A percentile compares a stretch with the other conserved stretches of the same genome.
Evolutionary conservation across 2,113 vertebrate species (phyloP).

Genomic region (Dicaeum eximium): DNA sequence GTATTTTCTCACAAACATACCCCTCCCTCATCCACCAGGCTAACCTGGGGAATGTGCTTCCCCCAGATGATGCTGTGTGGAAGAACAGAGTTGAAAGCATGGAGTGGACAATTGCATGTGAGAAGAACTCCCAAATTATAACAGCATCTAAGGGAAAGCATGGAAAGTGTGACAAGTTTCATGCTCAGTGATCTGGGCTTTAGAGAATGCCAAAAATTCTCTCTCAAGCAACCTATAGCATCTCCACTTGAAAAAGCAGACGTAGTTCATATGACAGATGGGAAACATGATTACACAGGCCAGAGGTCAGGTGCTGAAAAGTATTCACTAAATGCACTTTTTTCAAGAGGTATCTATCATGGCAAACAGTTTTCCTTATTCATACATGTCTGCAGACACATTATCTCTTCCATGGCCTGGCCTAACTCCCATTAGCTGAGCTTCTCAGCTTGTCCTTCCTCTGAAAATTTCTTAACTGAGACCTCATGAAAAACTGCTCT

Average conservation of each 20-base stretch:
- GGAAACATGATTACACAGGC: background rate
- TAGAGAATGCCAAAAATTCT: background rate
- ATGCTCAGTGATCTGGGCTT: background rate
- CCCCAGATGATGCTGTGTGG: background rate
- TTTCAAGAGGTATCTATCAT: background rate
- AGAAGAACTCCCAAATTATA: background rate
- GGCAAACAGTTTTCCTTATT: background rate
- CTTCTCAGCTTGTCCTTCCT: background rate
- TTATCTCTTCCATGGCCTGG: background rate
- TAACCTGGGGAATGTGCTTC: background rate
- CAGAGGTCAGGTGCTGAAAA: background rate
- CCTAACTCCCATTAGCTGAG: background rate
- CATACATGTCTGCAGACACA: background rate
- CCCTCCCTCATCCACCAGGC: background rate
- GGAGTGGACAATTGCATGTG: background rate
- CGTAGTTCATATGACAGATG: background rate
- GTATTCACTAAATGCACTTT: background rate
- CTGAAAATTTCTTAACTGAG: background rate
- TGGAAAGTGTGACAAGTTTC: background rate
- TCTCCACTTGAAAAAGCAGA: background rate
- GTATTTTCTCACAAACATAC: background rate
- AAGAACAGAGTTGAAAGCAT: background rate
- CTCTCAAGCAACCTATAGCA: background rate
- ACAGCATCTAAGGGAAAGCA: background rate
- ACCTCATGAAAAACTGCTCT: background rate